Evolutionary conservation across 1,140 invertebrate species (phyloP).

Genomic region (Zaprionus camerounensis): DNA sequence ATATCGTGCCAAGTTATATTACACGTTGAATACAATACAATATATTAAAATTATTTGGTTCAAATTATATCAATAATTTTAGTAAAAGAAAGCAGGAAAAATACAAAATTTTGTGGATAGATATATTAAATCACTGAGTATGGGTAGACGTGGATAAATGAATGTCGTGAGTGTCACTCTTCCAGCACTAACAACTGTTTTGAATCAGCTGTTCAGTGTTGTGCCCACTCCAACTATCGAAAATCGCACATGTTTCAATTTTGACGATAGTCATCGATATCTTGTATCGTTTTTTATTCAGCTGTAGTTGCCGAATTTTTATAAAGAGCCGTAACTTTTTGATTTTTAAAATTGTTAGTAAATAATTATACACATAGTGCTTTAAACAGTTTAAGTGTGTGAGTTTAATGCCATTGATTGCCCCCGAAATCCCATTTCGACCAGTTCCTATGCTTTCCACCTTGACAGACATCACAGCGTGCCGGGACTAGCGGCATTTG

Average conservation of each 20-base stretch:
- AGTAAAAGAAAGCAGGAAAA: background rate
- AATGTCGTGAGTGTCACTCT: slow-evolving; percentile 2
- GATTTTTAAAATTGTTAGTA: slow-evolving; percentile 44
- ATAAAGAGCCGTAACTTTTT: slow-evolving; percentile 32
- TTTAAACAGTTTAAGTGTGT: slow-evolving; percentile 17
- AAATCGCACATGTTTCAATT: background rate
- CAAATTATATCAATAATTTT: background rate
- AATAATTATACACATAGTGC: slow-evolving; percentile 25
- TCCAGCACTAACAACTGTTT: slow-evolving; percentile 20
- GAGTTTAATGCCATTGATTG: slow-evolving; percentile 16
- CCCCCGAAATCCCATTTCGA: background rate
- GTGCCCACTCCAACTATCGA: slow-evolving; percentile 5
- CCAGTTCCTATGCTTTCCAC: background rate
- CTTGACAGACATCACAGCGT: slow-evolving; percentile 15
- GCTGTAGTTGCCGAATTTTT: slow-evolving; percentile 42
- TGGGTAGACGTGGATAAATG: slow-evolving; percentile 3
- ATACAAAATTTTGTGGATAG: too few species aligned
- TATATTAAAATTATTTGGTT: background rate
- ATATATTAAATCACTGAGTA: background rate
- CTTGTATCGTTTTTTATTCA: slow-evolving; percentile 28
- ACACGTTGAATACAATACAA: background rate
- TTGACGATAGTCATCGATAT: slow-evolving; percentile 25
- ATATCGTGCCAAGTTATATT: slow-evolving; percentile 26
- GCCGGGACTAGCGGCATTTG: slow-evolving; percentile 47
- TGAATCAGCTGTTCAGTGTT: slow-evolving; percentile 29